These are phyloP conservation scores for Macaria notata DNA, from an alignment of 2,888 invertebrate species.

Conservation along the genomic window DNA sequence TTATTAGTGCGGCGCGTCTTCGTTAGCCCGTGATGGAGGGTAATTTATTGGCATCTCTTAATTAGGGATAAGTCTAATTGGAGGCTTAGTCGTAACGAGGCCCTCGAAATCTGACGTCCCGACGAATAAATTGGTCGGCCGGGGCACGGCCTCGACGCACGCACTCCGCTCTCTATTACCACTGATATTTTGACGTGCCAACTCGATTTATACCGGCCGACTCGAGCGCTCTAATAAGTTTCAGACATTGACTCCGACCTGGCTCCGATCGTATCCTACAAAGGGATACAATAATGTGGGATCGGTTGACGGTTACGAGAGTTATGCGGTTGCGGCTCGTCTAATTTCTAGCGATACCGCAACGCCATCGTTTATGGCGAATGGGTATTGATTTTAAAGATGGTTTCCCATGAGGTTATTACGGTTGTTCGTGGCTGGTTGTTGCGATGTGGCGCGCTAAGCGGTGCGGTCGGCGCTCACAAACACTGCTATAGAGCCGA, in stretches of 20 bases:
- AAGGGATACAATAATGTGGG: slow-evolving; percentile 45
- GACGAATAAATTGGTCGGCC: slow-evolving; percentile 78
- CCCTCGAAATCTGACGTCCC: slow-evolving; percentile 82
- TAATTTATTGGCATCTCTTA: slow-evolving; percentile 84
- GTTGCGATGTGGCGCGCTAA: slow-evolving; percentile 54
- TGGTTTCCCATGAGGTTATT: slow-evolving; percentile 44
- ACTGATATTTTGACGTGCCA: slow-evolving; percentile 71
- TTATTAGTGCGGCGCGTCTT: slow-evolving; percentile 82
- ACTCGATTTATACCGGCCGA: slow-evolving; percentile 52
- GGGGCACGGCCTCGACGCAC: slow-evolving; percentile 56
- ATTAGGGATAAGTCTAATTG: slow-evolving; percentile 84
- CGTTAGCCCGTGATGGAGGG: slow-evolving; percentile 83
- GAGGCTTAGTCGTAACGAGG: slow-evolving; percentile 83
- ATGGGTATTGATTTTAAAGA: slow-evolving; percentile 58
- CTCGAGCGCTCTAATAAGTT: slow-evolving; percentile 56
- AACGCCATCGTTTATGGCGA: slow-evolving; percentile 42
- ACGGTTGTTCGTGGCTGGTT: slow-evolving; percentile 49
- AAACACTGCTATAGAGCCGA: slow-evolving; percentile 62
- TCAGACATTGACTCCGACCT: slow-evolving; percentile 45
- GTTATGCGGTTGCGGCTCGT: slow-evolving; percentile 36
- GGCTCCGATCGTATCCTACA: slow-evolving; percentile 29
- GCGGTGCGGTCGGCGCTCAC: slow-evolving; percentile 57
- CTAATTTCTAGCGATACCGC: slow-evolving; percentile 39
- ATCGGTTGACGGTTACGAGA: slow-evolving; percentile 44
- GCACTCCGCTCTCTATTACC: slow-evolving; percentile 64